Percentiles rank a stretch among this genome's conserved stretches.
Evolutionary conservation across 2,888 invertebrate genomes (phyloP).

Genomic region (Noctua janthe): DNA sequence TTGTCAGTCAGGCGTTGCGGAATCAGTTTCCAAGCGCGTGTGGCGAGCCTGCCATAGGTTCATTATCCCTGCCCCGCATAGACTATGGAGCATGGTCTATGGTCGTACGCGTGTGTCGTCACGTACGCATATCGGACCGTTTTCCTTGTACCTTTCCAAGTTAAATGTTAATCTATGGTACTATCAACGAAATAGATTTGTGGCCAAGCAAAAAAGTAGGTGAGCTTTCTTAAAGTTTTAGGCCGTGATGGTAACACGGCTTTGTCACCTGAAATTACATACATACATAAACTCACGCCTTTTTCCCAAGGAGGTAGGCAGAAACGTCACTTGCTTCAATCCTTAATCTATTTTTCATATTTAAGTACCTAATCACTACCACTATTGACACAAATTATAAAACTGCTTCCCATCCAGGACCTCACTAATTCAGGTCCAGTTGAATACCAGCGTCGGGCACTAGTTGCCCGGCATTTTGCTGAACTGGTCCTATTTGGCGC

Average conservation of each 20-base stretch:
- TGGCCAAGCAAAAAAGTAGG: neutral
- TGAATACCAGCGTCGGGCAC: too few relatives aligned
- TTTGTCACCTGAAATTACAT: neutral
- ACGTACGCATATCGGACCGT: slow-evolving; percentile 51
- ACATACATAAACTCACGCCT: too few relatives aligned
- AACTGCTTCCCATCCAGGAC: too few relatives aligned
- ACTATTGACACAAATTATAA: too few relatives aligned
- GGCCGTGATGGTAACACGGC: neutral
- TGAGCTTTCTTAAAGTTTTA: neutral
- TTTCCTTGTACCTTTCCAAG: slow-evolving; percentile 41
- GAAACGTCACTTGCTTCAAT: too few relatives aligned
- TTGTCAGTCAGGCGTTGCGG: too few relatives aligned
- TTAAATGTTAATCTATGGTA: slow-evolving; percentile 16
- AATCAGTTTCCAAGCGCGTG: neutral
- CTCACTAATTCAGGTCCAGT: too few relatives aligned
- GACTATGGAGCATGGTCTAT: slow-evolving; percentile 13
- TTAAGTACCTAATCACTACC: too few relatives aligned
- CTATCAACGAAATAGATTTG: slow-evolving; percentile 7
- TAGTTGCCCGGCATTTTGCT: too few relatives aligned
- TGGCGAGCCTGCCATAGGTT: neutral
- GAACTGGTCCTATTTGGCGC: too few relatives aligned
- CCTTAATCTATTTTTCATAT: too few relatives aligned
- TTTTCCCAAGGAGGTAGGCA: too few relatives aligned
- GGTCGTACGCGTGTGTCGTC: slow-evolving; percentile 42
- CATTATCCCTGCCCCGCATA: neutral